phyloP scores from a whole-genome alignment of 2,888 invertebrate genomes.

The Zygothrica quintamaculata region DNA sequence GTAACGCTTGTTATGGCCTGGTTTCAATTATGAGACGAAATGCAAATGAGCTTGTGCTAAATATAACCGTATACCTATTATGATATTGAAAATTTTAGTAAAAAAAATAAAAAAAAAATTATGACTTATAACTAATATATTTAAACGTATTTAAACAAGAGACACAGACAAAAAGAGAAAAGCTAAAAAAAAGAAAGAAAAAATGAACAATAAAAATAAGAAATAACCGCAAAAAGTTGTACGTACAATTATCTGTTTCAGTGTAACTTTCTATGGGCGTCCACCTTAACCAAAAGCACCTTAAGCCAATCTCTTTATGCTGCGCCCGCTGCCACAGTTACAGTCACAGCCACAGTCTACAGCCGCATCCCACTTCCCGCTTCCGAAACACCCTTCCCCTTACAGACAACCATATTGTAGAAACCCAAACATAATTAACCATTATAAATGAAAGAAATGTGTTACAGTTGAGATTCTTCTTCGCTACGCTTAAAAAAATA shows the following conservation, averaged over 20 bases:
- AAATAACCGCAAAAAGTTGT: background rate
- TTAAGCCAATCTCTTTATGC: conserved; percentile 10
- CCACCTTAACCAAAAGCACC: conserved; percentile 13
- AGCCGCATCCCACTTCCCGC: conserved; percentile 1
- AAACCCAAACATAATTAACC: conserved; percentile 31
- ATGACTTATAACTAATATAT: background rate
- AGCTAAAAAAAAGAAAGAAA: background rate
- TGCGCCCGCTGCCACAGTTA: too few relatives aligned
- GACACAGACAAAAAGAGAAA: background rate
- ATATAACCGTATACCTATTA: background rate
- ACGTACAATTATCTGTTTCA: conserved; percentile 26
- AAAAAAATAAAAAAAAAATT: conserved; percentile 1
- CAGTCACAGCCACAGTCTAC: too few relatives aligned
- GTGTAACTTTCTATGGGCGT: conserved; percentile 54
- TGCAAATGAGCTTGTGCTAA: conserved; percentile 10
- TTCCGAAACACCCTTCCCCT: conserved; percentile 27
- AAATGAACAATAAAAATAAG: background rate
- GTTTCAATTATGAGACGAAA: background rate
- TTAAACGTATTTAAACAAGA: background rate
- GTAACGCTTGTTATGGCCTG: conserved; percentile 8
- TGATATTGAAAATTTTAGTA: too few relatives aligned
- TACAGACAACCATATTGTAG: too few relatives aligned
- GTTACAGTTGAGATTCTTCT: conserved; percentile 34
- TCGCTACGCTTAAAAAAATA: conserved; percentile 20
- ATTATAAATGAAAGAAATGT: conserved; percentile 39